Percentiles rank a stretch among this genome's conserved stretches.
phyloP scores from a whole-genome alignment of 2,113 vertebrate genomes.

The Archilochus colubris region DNA sequence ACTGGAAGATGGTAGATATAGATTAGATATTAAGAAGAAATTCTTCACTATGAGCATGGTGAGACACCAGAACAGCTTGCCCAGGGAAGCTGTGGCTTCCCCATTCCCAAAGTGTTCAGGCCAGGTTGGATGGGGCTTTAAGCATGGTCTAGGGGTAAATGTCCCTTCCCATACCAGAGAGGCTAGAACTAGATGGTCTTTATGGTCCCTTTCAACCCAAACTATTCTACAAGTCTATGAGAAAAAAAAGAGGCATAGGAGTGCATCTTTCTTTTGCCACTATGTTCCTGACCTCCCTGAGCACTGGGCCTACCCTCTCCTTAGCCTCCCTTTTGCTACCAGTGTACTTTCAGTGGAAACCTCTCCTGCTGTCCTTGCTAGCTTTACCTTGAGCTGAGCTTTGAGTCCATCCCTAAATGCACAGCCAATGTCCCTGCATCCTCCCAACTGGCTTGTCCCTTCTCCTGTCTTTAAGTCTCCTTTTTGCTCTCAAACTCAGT shows the following conservation, averaged over 20 bases:
- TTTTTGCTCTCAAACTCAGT: not conserved
- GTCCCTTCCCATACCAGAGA: no score
- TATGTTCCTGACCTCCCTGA: not conserved
- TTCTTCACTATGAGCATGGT: no score
- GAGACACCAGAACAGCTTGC: no score
- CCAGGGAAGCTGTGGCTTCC: no score
- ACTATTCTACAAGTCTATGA: no score
- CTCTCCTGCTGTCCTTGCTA: not conserved
- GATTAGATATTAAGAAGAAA: no score
- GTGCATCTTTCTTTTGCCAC: not conserved
- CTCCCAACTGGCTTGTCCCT: not conserved
- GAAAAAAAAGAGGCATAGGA: not conserved
- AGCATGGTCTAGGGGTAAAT: no score
- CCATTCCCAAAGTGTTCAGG: no score
- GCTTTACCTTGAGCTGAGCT: not conserved
- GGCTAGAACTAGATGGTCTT: no score
- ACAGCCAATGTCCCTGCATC: not conserved
- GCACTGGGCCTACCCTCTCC: not conserved
- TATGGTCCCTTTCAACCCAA: no score
- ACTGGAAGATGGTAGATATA: no score
- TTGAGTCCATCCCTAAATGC: not conserved
- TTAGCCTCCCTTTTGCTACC: not conserved
- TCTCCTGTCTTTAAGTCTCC: fast-evolving
- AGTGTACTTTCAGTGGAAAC: not conserved
- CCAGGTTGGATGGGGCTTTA: no score